Evolutionary conservation across 2,797 vertebrate genomes (phyloP).

Genomic region (Phylloscopus collybita): DNA sequence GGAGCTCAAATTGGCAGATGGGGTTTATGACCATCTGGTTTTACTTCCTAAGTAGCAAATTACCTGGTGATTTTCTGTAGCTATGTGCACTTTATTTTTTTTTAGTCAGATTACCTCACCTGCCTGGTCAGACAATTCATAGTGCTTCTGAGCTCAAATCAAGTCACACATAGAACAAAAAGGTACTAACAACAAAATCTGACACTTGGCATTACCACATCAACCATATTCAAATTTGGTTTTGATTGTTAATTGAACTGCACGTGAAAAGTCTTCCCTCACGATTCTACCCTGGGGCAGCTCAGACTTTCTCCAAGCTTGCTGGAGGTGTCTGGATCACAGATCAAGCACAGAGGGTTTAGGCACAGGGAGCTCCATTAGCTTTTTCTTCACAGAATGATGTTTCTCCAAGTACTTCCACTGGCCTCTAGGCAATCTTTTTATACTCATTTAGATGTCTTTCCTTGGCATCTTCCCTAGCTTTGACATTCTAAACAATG

Average conservation of each 20-base stretch:
- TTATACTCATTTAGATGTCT: background rate
- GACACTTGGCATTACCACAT: background rate
- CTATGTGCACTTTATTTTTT: background rate
- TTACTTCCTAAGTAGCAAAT: background rate
- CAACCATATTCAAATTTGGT: background rate
- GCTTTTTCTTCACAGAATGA: background rate
- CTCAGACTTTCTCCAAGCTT: background rate
- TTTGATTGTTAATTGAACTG: background rate
- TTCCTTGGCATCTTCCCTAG: background rate
- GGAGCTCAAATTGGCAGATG: background rate
- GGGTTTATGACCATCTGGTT: background rate
- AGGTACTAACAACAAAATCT: background rate
- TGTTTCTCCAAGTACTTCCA: background rate
- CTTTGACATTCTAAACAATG: background rate
- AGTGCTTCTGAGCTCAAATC: background rate
- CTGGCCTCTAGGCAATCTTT: background rate
- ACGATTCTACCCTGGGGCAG: background rate
- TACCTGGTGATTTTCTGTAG: background rate
- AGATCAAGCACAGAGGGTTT: background rate
- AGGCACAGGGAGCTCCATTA: background rate
- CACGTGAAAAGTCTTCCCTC: background rate
- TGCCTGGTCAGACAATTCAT: background rate
- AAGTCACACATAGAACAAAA: background rate
- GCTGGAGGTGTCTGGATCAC: background rate
- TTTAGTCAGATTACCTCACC: background rate